Base-by-base conservation (phyloP, 2,888 invertebrate species). In the Hedya salicella region DNA sequence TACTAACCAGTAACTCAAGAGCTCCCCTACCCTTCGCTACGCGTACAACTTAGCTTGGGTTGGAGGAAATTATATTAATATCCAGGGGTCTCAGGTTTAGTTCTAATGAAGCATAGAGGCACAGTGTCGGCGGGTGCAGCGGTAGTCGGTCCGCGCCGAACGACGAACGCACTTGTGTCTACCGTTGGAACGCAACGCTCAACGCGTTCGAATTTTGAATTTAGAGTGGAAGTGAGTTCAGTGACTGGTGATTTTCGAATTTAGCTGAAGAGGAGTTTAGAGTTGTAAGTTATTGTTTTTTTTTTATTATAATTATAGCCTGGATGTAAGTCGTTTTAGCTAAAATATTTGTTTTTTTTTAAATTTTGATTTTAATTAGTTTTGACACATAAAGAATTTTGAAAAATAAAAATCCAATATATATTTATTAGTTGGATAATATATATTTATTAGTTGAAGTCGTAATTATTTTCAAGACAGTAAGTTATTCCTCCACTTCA, bases 81-180 rank as follows among this genome's bases (percentile, higher is more conserved):
- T 70, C 68, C 70, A 72, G 73, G 78, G 84, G 73, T 73, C 82
- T 72, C 69, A 71, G 46, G 67, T 73, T 72, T 75, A 73, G 80
- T 81, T 76, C 79, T 76, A 82, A 81, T 86, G 83, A 87, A 80
- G 83, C 86, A 81, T 89, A 85, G 86, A 86, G 85, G 86, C 80
- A 75, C 81, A 82, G 73, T 70, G 73, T 72, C 74, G 67, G 78
- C 71, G 71, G 71, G 69, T 69, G 56, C 70, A 77, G 72, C 79
- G 78, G 70, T 85, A 90, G 91, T 91, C 83, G 87, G 77, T 76
- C 78, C 81, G 81, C 80, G 82, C 76, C 80, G 74, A 75, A 80
- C 82, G 79, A 67, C 71, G 78, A 79, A 80, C 77, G 74, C 85
- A 83, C 86, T 82, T 82, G 89, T 79, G 76, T 73, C 77, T 71